Evolutionary conservation across 2,797 vertebrate species (phyloP).

Genomic region (Miichthys miiuy): DNA sequence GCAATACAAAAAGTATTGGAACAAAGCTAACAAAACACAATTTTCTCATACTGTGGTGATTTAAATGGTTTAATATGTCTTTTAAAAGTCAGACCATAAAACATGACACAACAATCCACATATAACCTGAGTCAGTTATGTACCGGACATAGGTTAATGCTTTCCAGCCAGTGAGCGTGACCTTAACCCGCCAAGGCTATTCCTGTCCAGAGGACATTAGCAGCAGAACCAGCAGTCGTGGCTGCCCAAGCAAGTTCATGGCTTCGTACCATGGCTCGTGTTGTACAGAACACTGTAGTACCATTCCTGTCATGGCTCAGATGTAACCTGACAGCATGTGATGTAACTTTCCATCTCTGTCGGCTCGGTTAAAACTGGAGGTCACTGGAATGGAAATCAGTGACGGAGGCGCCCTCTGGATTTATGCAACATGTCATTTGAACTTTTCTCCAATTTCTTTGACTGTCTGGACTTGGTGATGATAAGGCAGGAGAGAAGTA

Average conservation of each 20-base stretch:
- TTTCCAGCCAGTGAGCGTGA: slow-evolving; percentile 37
- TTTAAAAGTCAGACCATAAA: slow-evolving; percentile 6
- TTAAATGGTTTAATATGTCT: background rate
- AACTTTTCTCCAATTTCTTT: slow-evolving; percentile 17
- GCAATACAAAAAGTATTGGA: background rate
- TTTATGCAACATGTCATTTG: slow-evolving; percentile 29
- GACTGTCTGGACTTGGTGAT: slow-evolving; percentile 16
- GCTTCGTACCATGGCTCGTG: slow-evolving; percentile 56
- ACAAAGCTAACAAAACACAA: background rate
- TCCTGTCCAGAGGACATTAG: slow-evolving; percentile 56
- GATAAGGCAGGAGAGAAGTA: slow-evolving; percentile 32
- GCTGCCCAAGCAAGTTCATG: slow-evolving; percentile 34
- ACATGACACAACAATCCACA: background rate
- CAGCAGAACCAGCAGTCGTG: slow-evolving; percentile 32
- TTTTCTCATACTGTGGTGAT: background rate
- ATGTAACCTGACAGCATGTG: slow-evolving; percentile 58
- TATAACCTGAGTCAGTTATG: background rate
- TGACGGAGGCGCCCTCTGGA: slow-evolving; percentile 5
- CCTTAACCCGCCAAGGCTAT: slow-evolving; percentile 60
- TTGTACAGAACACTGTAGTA: slow-evolving; percentile 64
- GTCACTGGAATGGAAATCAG: slow-evolving; percentile 34
- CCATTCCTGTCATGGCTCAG: slow-evolving; percentile 66
- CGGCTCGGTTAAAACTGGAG: slow-evolving; percentile 29
- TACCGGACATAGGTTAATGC: slow-evolving; percentile 19
- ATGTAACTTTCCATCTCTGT: slow-evolving; percentile 73